These are phyloP conservation scores for Dicyrtomina minuta DNA, from an alignment of 2,888 invertebrate genomes.

Conservation along the genomic window DNA sequence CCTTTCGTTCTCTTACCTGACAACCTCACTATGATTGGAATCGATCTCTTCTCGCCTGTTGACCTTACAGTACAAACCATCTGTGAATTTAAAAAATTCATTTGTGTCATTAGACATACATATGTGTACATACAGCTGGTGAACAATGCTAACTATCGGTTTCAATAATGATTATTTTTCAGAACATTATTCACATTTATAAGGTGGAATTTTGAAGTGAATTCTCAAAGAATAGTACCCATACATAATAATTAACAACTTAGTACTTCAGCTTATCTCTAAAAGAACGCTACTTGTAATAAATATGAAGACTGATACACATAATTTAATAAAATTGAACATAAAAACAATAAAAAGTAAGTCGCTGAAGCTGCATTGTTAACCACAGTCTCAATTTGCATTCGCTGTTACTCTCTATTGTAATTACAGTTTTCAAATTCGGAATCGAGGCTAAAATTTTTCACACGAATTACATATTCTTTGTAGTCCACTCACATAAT, in stretches of 20 bases:
- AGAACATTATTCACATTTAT: no score
- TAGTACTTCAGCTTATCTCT: no score
- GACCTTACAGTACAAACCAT: conserved; percentile 78
- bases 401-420: no score
- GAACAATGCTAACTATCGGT: background rate
- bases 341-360: background rate
- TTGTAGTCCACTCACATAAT: background rate
- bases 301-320: no score
- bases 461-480: conserved; percentile 38
- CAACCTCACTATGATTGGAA: conserved; percentile 84
- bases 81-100: conserved; percentile 60
- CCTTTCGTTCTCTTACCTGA: conserved; percentile 57
- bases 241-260: no score
- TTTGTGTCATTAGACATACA: background rate
- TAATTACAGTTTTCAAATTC: conserved; percentile 8
- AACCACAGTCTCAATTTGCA: no score
- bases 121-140: no score
- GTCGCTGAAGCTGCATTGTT: background rate
- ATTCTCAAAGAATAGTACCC: no score
- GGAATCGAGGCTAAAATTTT: conserved; percentile 49
- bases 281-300: no score
- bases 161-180: no score
- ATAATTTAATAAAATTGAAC: background rate
- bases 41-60: conserved; percentile 76
- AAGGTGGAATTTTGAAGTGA: background rate